Conservation (phyloP, 2,888 invertebrate species). For the Drosophila meridiana region DNA sequence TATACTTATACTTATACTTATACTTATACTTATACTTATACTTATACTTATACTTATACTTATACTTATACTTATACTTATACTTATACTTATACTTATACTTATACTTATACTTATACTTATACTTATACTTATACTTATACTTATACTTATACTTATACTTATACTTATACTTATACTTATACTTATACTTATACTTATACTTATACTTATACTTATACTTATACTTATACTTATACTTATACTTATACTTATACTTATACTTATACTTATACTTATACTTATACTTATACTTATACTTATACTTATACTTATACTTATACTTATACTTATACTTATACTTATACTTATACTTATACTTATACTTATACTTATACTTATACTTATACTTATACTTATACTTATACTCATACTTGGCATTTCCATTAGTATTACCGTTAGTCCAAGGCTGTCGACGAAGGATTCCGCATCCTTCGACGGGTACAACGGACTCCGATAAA, state of each 20-base stretch:
- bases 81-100: neutral
- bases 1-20: neutral
- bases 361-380: neutral
- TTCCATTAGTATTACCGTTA: neutral
- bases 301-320: neutral
- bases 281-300: conserved; percentile 1
- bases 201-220: neutral
- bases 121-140: conserved; percentile 2
- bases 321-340: conserved; percentile 4
- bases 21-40: neutral
- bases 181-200: neutral
- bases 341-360: conserved; percentile 1
- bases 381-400: neutral
- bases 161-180: neutral
- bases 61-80: neutral
- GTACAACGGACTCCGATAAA: conserved; percentile 51
- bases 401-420: neutral
- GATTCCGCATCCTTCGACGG: conserved; percentile 46
- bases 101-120: neutral
- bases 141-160: conserved; percentile 1
- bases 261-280: neutral
- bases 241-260: conserved; percentile 6
- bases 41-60: neutral
- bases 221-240: conserved; percentile 1
- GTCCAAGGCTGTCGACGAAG: conserved; percentile 50